Base-by-base conservation (phyloP, 2,888 invertebrate genomes). In the Melolontha melolontha region DNA sequence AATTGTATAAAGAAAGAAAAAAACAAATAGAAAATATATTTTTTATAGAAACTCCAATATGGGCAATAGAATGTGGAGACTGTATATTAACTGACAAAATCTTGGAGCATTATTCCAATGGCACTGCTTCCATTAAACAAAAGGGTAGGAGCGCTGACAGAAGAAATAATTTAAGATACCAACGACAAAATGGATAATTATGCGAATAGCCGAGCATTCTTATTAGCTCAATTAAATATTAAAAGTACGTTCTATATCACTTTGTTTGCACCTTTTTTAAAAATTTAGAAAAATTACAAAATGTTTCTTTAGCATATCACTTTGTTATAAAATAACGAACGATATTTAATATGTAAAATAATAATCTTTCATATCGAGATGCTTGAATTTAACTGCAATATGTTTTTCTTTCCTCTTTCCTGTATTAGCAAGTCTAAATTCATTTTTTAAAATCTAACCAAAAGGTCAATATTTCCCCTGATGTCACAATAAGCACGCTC, bases 21-120 rank as follows among this genome's bases (percentile, higher is more conserved):
- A 52, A 52, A 34, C 12, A 17, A 39, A 57, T 34, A 27, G 11
- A 14, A 39, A 11, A 55, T 14, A 52, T 11, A n/a, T 55, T 17
- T 47, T 67, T 68, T 68, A 64, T 64, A 68, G 68, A 64, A 52
- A 27, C 4, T n/a, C 50, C 64, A 44, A 44, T 39, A 10, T 69
- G 68, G 68, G 59, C 62, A 17, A 29, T 69, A 52, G 27, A 41
- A n/a, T 69, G 68, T 44, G 29, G 52, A 39, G 54, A 52, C 8
- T 69, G 68, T 51, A 34, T 44, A 39, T 42, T 69, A 17, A 47
- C 65, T 22, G 66, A 69, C 11, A 49, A 5, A 27, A 57, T 66
- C 50, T 49, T 57, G 59, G 66, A 66, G 27, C 39, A 50, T 14
- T 41, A 59, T 17, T 50, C 34, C 34, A 34, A 1, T 34, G 34